Base-by-base conservation (phyloP, 2,797 vertebrate species). In the Cyprinella venusta region DNA sequence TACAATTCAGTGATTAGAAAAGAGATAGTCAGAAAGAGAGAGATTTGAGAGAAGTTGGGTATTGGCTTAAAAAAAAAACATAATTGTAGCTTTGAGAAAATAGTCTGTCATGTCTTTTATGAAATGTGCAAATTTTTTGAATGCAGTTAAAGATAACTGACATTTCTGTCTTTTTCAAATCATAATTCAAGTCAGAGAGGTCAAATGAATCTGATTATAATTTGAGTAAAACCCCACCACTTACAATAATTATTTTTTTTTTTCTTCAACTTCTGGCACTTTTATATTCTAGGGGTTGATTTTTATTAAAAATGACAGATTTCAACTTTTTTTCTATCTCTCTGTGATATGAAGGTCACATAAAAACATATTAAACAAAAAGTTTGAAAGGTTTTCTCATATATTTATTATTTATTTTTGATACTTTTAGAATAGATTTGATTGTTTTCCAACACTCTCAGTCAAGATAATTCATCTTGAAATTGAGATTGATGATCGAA, bases 31-130 rank as follows among this genome's bases (percentile, higher is more conserved):
- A 87, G 85, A 80, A 80, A 64, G 64, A 65, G 54, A 79, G 81
- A 54, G 69, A 89, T 91, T 93, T 94, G 94, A 91, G 92, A 93
- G 89, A 91, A 94, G 90, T 93, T 93, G 93, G 93, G 91, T 89
- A 90, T 92, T 85, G 90, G 85, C 89, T 56, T 83, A 72, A 26
- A 26, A 70, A 72, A 18, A 6, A 4, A 63, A 8, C 30, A 7
- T 50, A 81, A 79, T 42, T 76, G 19, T 48, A 61, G 50, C 69
- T 56, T 74, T 48, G 18, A 26, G 59, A 72, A 79, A 70, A 69
- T 54, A 76, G 80, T 86, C 81, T 85, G 86, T 90, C 88, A 87
- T 84, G 85, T 88, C 86, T 63, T 72, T 80, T 69, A 80, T 82
- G 79, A 86, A 82, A 77, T 24, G 59, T 30, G 9, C 13, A 3